Conservation (phyloP, 2,113 vertebrate genomes). For the Promerops cafer region DNA sequence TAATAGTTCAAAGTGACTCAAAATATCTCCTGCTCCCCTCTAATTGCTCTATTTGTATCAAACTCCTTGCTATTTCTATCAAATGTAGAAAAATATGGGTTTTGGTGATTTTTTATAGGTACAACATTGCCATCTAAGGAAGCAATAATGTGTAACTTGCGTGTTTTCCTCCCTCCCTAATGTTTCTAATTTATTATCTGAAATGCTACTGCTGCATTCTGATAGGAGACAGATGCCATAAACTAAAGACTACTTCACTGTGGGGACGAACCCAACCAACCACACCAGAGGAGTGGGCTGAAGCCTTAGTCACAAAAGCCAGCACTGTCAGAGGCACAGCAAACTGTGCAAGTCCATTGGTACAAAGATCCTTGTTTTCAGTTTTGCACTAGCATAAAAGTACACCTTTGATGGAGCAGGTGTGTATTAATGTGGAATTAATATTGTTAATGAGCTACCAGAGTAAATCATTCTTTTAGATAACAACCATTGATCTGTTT, state of each 20-base stretch:
- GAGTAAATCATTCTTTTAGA: not conserved
- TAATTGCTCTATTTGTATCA: not conserved
- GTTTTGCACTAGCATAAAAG: not conserved
- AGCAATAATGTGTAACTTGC: not conserved
- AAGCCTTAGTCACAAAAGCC: not conserved
- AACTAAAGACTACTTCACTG: not conserved
- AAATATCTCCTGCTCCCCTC: not conserved
- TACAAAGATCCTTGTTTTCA: not conserved
- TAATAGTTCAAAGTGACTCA: not conserved
- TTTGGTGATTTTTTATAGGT: not conserved
- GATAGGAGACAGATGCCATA: not conserved
- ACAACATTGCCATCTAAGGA: not conserved
- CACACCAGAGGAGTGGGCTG: not conserved
- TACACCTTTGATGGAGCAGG: not conserved
- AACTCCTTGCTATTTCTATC: not conserved
- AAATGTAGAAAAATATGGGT: not conserved
- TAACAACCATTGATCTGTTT: not conserved
- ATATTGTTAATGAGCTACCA: constrained; percentile 31
- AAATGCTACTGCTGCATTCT: not conserved
- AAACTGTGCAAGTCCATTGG: not conserved
- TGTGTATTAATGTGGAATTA: not conserved
- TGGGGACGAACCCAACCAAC: not conserved
- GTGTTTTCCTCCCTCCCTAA: not conserved
- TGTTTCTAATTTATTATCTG: not conserved
- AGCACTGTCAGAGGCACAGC: not conserved